Percentiles rank a stretch among this genome's conserved stretches.
Evolutionary conservation across 2,113 vertebrate species (phyloP).

Genomic region (Phaetusa simplex): DNA sequence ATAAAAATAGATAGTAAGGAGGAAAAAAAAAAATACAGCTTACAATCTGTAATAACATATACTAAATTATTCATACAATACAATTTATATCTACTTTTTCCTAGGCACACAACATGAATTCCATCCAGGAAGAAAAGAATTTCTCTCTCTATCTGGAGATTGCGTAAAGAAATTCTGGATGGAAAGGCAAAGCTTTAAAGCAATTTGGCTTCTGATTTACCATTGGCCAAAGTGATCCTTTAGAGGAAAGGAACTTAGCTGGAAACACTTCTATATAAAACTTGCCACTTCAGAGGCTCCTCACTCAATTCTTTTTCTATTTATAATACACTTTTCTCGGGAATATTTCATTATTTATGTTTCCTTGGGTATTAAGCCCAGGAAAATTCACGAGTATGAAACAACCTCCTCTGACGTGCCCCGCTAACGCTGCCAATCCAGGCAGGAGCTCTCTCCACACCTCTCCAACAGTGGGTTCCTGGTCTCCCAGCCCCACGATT

Average conservation of each 20-base stretch:
- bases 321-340: background rate
- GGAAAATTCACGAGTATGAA: background rate
- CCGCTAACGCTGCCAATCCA: background rate
- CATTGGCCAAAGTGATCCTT: background rate
- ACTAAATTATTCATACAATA: background rate
- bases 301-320: background rate
- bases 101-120: background rate
- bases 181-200: background rate
- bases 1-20: background rate
- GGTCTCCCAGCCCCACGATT: constrained; percentile 91
- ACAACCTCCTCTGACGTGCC: background rate
- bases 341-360: background rate
- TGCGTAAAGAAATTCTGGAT: background rate
- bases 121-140: background rate
- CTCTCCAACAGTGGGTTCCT: constrained; percentile 91
- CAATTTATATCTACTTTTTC: background rate
- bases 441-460: constrained; percentile 60
- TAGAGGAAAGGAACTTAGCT: background rate
- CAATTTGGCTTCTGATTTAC: background rate
- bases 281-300: background rate
- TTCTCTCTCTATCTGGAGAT: background rate
- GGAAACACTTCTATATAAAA: background rate
- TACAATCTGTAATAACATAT: background rate
- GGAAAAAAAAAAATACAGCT: background rate
- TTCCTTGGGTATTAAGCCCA: background rate